A percentile compares a stretch with the other conserved stretches of the same genome.
Evolutionary conservation across 2,113 vertebrate species (phyloP).

Genomic region (Ophiodon elongatus): DNA sequence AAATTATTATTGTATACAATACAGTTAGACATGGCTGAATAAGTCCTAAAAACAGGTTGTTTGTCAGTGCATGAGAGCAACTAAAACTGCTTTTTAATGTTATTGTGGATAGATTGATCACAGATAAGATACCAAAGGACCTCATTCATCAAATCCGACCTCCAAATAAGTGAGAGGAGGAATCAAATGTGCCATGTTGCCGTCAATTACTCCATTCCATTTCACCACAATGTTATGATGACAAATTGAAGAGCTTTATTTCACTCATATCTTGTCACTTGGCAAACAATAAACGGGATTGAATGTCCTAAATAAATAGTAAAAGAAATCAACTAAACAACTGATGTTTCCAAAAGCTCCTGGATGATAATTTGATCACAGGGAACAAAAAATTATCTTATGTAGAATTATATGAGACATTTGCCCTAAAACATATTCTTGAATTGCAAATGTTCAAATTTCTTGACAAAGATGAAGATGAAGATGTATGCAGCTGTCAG

Average conservation of each 20-base stretch:
- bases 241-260: background rate
- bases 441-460: background rate
- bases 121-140: background rate
- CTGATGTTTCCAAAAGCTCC: background rate
- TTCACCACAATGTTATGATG: background rate
- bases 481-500: background rate
- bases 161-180: background rate
- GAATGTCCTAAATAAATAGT: background rate
- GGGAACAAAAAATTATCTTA: too few species aligned
- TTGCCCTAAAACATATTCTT: background rate
- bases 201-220: background rate
- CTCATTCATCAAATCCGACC: conserved; percentile 1
- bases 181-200: background rate
- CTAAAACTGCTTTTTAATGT: background rate
- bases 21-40: background rate
- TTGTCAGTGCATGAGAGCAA: background rate
- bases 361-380: background rate
- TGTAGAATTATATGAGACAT: background rate
- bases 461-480: background rate
- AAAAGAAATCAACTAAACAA: background rate
- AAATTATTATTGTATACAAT: background rate
- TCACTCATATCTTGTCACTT: background rate
- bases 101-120: background rate
- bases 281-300: background rate
- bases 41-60: background rate